These are phyloP conservation scores for Melanotaenia duboulayi DNA, from an alignment of 2,113 vertebrate genomes.

Conservation along the genomic window DNA sequence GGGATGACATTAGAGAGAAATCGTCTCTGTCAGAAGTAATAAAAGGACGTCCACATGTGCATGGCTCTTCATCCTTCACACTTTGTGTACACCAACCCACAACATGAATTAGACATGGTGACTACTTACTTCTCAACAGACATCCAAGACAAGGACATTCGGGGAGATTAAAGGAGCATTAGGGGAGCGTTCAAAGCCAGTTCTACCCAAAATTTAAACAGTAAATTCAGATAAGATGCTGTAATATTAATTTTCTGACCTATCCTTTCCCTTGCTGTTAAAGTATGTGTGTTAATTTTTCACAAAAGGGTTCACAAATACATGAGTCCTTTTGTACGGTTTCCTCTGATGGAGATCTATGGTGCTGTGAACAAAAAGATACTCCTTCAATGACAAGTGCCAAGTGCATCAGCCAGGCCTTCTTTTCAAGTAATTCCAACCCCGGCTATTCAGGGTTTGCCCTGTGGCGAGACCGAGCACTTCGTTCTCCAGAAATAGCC, in stretches of 20 bases:
- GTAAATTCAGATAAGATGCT: slow-evolving; percentile 46
- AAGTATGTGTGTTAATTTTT: slow-evolving; percentile 64
- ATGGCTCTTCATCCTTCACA: slow-evolving; percentile 59
- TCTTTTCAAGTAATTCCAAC: slow-evolving; percentile 84
- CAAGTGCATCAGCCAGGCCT: slow-evolving; percentile 79
- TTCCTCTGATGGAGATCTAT: slow-evolving; percentile 80
- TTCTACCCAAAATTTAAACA: slow-evolving; percentile 30
- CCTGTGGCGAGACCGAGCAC: slow-evolving; percentile 83
- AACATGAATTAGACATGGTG: slow-evolving; percentile 72
- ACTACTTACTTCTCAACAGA: slow-evolving; percentile 46
- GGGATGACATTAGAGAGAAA: slow-evolving; percentile 75
- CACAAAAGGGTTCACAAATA: slow-evolving; percentile 74
- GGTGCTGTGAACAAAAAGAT: slow-evolving; percentile 78
- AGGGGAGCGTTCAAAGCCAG: slow-evolving; percentile 19
- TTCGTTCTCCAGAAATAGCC: slow-evolving; percentile 85
- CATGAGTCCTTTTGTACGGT: slow-evolving; percentile 66
- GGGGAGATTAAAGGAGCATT: not conserved
- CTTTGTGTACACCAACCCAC: slow-evolving; percentile 55
- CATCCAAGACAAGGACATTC: slow-evolving; percentile 22
- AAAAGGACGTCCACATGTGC: slow-evolving; percentile 66
- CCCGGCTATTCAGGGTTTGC: slow-evolving; percentile 85
- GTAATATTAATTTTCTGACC: slow-evolving; percentile 56
- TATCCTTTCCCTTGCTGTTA: slow-evolving; percentile 7
- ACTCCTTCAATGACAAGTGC: slow-evolving; percentile 84
- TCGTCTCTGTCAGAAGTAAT: slow-evolving; percentile 75